A percentile compares a stretch with the other conserved stretches of the same genome.
Evolutionary conservation across 2,113 vertebrate species (phyloP).

Genomic region (Cercocebus atys): DNA sequence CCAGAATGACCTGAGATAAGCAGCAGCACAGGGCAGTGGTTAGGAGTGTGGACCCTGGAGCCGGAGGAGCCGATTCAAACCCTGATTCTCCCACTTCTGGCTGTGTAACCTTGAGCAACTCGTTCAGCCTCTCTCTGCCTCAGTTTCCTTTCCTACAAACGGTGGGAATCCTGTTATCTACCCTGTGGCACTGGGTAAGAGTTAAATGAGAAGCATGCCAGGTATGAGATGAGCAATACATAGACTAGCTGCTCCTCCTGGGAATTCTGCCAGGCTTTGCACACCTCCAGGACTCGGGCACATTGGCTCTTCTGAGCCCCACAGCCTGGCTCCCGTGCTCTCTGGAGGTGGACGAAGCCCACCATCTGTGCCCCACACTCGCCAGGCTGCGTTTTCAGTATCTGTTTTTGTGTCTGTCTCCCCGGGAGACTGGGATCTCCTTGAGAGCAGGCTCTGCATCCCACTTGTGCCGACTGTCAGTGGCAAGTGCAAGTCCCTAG

Average conservation of each 20-base stretch:
- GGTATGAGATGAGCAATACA: fast-evolving
- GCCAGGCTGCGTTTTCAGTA: too few relatives aligned
- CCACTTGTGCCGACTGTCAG: neutral
- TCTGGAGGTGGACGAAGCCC: neutral
- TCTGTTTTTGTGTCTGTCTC: neutral
- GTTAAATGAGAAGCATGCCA: fast-evolving
- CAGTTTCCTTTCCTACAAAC: neutral
- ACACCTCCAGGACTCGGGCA: neutral
- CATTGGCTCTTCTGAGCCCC: fast-evolving
- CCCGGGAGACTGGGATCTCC: neutral
- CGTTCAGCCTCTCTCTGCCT: neutral
- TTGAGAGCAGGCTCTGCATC: neutral
- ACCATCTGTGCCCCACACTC: neutral
- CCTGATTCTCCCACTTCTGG: neutral
- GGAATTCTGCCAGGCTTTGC: neutral
- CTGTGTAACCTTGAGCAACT: neutral
- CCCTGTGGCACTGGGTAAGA: fast-evolving
- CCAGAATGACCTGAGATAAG: neutral
- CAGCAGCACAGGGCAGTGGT: fast-evolving
- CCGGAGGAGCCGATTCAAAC: neutral
- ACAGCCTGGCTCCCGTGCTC: neutral
- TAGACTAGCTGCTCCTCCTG: too few relatives aligned
- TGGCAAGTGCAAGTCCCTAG: neutral
- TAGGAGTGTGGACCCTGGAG: neutral
- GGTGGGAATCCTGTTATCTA: neutral